Evolutionary conservation across 2,888 invertebrate genomes (phyloP).

Genomic region (Drosophila imparisetae): DNA sequence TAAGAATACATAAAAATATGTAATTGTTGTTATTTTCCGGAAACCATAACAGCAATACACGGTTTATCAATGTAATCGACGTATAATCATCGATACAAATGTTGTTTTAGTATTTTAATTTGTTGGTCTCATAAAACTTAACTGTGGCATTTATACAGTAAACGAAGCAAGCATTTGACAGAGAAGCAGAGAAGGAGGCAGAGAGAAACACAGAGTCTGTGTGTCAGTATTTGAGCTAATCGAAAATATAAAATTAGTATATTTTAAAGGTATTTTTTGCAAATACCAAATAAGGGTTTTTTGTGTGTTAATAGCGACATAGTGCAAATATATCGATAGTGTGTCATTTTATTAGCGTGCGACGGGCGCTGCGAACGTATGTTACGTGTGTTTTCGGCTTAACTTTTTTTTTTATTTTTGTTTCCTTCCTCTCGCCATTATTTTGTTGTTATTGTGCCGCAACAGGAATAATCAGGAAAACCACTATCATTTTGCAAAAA

Average conservation of each 20-base stretch:
- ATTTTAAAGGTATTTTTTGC: conserved; percentile 15
- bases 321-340: conserved; percentile 45
- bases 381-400: conserved; percentile 79
- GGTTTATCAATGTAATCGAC: not conserved
- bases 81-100: not conserved
- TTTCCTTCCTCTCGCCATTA: conserved; percentile 50
- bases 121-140: not conserved
- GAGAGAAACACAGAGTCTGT: not conserved
- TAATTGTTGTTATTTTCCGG: not conserved
- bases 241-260: conserved; percentile 18
- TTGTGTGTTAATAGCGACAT: conserved; percentile 3
- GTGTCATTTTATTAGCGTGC: conserved; percentile 56
- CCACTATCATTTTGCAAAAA: conserved; percentile 11
- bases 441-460: conserved; percentile 61
- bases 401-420: conserved; percentile 51
- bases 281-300: conserved; percentile 41
- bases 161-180: not conserved
- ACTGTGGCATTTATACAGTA: not conserved
- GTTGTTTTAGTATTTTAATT: not conserved
- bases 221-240: not conserved
- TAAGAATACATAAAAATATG: not conserved
- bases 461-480: conserved; percentile 19
- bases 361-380: conserved; percentile 64
- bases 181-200: not conserved
- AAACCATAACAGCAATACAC: not conserved